phyloP scores from a whole-genome alignment of 2,113 vertebrate species.

The Petaurus breviceps region DNA sequence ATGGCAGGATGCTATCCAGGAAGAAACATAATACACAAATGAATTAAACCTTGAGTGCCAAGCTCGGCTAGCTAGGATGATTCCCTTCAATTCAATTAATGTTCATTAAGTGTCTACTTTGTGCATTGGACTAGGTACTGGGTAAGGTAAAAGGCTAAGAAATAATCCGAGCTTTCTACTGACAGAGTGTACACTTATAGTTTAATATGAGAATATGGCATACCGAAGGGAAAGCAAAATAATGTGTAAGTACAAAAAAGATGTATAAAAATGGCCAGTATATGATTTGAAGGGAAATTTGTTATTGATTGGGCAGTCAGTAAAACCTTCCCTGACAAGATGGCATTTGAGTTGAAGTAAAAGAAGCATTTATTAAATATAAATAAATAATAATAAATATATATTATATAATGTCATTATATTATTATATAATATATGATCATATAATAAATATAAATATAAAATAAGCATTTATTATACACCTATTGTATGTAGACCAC shows the following conservation, averaged over 20 bases:
- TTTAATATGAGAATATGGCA: background rate
- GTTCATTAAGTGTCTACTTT: background rate
- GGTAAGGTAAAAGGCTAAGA: background rate
- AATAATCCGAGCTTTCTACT: background rate
- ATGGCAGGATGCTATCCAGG: background rate
- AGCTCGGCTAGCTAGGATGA: background rate
- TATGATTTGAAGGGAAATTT: background rate
- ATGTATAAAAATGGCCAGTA: background rate
- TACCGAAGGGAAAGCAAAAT: background rate
- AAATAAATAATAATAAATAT: too few species aligned
- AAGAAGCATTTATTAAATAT: background rate
- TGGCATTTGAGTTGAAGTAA: background rate
- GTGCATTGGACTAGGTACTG: background rate
- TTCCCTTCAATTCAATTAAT: background rate
- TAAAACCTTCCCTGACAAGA: background rate
- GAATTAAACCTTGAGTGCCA: slow-evolving; percentile 19
- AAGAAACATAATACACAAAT: slow-evolving; percentile 8
- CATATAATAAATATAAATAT: too few species aligned
- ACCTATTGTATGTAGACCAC: background rate
- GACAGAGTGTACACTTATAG: background rate
- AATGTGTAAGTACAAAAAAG: background rate
- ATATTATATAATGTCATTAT: too few species aligned
- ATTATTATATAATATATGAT: too few species aligned
- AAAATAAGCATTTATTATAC: background rate
- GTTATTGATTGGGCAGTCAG: background rate